A percentile compares a stretch with the other conserved stretches of the same genome.
These are phyloP conservation scores for Rhodinocichla rosea DNA, from an alignment of 2,113 vertebrate genomes.

Conservation along the genomic window DNA sequence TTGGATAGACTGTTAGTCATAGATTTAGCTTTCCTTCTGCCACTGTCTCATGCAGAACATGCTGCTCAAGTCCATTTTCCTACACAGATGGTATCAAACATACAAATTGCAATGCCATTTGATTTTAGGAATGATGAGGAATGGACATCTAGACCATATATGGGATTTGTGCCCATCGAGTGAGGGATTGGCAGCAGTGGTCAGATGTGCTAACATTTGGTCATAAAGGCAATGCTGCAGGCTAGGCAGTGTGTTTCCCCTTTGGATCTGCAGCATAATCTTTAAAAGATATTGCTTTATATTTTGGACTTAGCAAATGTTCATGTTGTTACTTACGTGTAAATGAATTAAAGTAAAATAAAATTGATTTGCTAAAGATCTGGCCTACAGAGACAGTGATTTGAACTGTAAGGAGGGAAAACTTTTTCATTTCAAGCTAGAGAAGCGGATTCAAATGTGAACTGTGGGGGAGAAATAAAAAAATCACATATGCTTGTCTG, in stretches of 20 bases:
- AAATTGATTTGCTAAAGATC: not conserved
- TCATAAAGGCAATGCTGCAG: not conserved
- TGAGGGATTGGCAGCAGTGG: not conserved
- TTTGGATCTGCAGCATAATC: not conserved
- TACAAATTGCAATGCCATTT: not conserved
- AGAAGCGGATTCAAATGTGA: not conserved
- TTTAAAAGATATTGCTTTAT: not conserved
- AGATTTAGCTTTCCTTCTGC: not conserved
- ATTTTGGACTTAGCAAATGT: not conserved
- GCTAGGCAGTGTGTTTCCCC: not conserved
- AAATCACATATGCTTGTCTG: rapidly evolving
- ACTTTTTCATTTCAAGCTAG: not conserved
- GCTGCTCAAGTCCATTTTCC: not conserved
- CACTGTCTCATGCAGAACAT: not conserved
- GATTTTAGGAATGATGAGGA: not conserved
- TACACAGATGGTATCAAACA: not conserved
- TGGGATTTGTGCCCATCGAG: not conserved
- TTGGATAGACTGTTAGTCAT: not conserved
- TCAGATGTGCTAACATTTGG: not conserved
- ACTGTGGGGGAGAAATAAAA: not conserved
- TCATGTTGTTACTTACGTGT: not conserved
- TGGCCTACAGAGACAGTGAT: not conserved
- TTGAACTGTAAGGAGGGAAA: not conserved
- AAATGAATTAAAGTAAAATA: not conserved
- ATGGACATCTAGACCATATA: not conserved